Evolutionary conservation across 2,113 vertebrate species (phyloP).

Genomic region (Crypturellus undulatus): DNA sequence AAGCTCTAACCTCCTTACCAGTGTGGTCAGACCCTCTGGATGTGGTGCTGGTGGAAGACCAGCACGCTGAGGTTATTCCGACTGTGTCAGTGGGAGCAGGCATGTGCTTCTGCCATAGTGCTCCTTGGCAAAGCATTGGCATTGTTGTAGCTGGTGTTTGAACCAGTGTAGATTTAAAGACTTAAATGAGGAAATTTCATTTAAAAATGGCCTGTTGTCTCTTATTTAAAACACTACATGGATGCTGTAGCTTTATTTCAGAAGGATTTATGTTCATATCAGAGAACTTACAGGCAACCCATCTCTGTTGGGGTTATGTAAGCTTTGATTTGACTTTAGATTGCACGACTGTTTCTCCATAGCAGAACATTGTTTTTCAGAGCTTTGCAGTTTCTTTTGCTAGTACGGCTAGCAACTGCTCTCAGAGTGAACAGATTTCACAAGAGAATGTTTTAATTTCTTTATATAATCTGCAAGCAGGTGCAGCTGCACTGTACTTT

Average conservation of each 20-base stretch:
- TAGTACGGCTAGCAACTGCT: not conserved
- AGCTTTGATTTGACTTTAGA: not conserved
- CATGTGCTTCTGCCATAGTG: not conserved
- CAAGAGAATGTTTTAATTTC: not conserved
- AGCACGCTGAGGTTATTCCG: not conserved
- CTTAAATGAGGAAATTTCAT: conserved; percentile 32
- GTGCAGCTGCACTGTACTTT: not conserved
- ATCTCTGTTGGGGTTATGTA: not conserved
- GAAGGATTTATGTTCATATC: not conserved
- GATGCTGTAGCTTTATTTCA: not conserved
- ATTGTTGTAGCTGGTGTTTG: conserved; percentile 68
- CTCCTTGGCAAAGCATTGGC: conserved; percentile 55
- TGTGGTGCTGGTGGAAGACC: conserved; percentile 8
- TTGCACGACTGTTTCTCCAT: not conserved
- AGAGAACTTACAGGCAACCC: not conserved
- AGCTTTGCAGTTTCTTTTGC: not conserved
- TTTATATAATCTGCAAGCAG: not conserved
- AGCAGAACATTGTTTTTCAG: not conserved
- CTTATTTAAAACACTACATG: not conserved
- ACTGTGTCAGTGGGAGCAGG: not conserved
- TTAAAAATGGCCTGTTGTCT: conserved; percentile 15
- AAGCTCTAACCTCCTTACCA: not conserved
- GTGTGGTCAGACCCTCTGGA: conserved; percentile 37
- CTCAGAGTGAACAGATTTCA: not conserved
- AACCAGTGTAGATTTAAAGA: conserved; percentile 44